Percentiles rank a stretch among this genome's conserved stretches.
These are phyloP conservation scores for Phoeniculus purpureus DNA, from an alignment of 2,797 vertebrate species.

Conservation along the genomic window DNA sequence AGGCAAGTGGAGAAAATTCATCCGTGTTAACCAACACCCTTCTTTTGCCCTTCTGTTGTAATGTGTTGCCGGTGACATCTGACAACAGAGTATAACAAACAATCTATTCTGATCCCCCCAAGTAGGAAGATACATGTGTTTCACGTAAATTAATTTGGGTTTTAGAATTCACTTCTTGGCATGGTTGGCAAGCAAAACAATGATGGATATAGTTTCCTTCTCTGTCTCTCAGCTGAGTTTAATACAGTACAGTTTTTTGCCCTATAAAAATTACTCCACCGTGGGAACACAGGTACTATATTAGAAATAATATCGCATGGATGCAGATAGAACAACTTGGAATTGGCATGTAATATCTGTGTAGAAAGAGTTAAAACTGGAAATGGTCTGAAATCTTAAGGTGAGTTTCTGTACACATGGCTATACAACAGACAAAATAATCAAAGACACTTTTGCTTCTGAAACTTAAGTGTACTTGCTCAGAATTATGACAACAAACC, in stretches of 20 bases:
- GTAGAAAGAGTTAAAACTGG: conserved; percentile 6
- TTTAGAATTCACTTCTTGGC: conserved; percentile 28
- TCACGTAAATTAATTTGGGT: conserved; percentile 26
- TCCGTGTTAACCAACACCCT: conserved; percentile 14
- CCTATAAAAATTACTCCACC: conserved; percentile 8
- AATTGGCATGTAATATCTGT: not conserved
- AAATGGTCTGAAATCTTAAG: not conserved
- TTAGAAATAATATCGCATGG: conserved; percentile 14
- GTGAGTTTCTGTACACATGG: not conserved
- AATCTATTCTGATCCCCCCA: conserved; percentile 26
- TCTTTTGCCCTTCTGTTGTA: not conserved
- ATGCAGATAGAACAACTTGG: not conserved
- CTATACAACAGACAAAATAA: not conserved
- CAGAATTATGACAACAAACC: not conserved
- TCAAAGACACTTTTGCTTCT: not conserved
- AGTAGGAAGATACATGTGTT: not conserved
- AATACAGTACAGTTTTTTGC: not conserved
- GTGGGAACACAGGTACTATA: not conserved
- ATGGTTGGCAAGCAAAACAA: not conserved
- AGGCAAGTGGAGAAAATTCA: not conserved
- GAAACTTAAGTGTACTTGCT: not conserved
- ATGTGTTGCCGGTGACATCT: conserved; percentile 6
- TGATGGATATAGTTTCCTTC: not conserved
- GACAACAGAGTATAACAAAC: not conserved
- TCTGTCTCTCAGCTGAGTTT: not conserved